Evolutionary conservation across 1,140 invertebrate genomes (phyloP).

Genomic region (Orius insidiosus): DNA sequence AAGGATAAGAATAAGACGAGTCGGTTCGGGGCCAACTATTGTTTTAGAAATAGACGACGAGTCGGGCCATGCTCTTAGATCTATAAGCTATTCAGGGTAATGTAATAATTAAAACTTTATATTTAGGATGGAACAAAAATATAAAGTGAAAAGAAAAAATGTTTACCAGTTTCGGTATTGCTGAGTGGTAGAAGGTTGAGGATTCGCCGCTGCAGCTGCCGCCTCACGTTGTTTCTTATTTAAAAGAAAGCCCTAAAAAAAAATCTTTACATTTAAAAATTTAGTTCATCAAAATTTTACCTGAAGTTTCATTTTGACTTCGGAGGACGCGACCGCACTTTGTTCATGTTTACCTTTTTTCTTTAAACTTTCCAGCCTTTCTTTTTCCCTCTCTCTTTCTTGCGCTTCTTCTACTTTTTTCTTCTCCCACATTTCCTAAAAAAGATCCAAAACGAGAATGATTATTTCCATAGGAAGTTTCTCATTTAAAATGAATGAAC

Average conservation of each 20-base stretch:
- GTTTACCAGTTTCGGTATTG: conserved; percentile 60
- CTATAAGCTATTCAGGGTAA: too few species aligned
- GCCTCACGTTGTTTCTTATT: conserved; percentile 74
- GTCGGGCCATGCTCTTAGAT: too few species aligned
- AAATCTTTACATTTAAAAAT: not conserved
- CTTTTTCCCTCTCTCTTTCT: conserved; percentile 48
- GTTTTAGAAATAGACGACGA: too few species aligned
- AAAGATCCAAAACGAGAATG: conserved; percentile 1
- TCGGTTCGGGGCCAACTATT: too few species aligned
- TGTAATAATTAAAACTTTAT: too few species aligned
- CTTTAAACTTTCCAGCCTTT: conserved; percentile 60
- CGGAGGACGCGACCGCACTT: conserved; percentile 84
- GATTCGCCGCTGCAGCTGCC: conserved; percentile 45
- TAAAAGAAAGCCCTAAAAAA: conserved; percentile 60
- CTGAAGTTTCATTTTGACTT: conserved; percentile 88
- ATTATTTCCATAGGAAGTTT: not conserved
- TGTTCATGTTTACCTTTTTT: conserved; percentile 88
- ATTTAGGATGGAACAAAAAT: too few species aligned
- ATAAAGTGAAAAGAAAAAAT: too few species aligned
- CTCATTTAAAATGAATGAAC: not conserved
- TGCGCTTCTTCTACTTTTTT: conserved; percentile 50
- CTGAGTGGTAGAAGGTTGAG: conserved; percentile 41
- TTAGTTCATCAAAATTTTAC: conserved; percentile 27
- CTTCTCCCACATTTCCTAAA: conserved; percentile 62
- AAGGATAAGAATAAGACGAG: too few species aligned